Base-by-base conservation (phyloP, 2,113 vertebrate genomes). In the Aepyceros melampus region DNA sequence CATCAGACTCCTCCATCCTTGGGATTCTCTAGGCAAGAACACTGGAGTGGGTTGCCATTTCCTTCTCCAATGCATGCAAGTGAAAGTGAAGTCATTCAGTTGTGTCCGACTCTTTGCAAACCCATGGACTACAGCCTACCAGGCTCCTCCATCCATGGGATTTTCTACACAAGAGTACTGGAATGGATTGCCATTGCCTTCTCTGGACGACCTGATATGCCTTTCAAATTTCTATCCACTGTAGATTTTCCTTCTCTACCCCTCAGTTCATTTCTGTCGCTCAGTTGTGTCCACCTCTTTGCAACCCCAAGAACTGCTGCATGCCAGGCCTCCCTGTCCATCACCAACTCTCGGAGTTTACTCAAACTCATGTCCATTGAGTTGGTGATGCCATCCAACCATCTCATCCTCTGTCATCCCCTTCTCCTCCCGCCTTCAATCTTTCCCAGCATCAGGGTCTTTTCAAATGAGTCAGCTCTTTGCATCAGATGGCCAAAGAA, bases 61-160 rank as follows among this genome's bases (percentile, higher is more conserved):
- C 31, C 31, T 64, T 64, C 31, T 16, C 14, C 3, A 64, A 1
- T 64, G 31, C 31, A 60, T 58, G 27, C 29, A 58, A 58, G 3
- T 33, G 60, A 62, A 62, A 62, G 31, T 64, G 15, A 33, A 64
- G 1, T 33, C 0, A 0, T 14, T 64, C 31, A 64, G 14, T 33
- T 6, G 0, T 64, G 60, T 33, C 60, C 14, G 1, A 64, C 14
- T 60, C 31, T 64, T 64, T 15, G 31, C 3, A 0, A 33, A 6
- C 6, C 60, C 60, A 4, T 33, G 60, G 15, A 64, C 60, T 7
- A 6, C 60, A 62, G 60, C 60, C 60, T 3, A 62, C 60, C 14
- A 62, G 60, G 29, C 14, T 62, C 60, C 29, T 16, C 29, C 1
- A 6, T 62, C 29, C 60, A 33, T 33, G 60, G 14, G 14, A 62